Base-by-base conservation (phyloP, 2,797 vertebrate species). In the Galaxias olidus region DNA sequence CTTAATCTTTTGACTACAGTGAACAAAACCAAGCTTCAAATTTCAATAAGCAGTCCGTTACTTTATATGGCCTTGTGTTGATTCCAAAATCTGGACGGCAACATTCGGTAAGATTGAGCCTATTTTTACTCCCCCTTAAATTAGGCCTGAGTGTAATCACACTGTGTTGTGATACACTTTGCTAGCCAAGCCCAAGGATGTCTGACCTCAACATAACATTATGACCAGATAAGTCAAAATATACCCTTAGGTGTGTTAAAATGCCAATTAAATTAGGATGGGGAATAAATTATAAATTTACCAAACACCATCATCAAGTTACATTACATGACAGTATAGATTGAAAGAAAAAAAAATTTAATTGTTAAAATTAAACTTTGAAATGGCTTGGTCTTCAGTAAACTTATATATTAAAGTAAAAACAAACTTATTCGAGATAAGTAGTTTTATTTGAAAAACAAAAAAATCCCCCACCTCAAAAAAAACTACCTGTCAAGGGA, bases 381-480 rank as follows among this genome's bases (percentile, higher is more conserved):
- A 30, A 6, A 30, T 30, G 30, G 6, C 30, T 30, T 30, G 30
- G 30, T 30, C 30, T 30, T 30, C 30, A 30, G 30, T 30, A 30
- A 30, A 30, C 30, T 30, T 30, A 3, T 6, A 30, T 30, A 30
- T 30, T 46, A 20, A 12, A 41, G 30, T 59, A 46, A 44, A 41
- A 6, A 61, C 10, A 41, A 20, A 50, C 44, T 46, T 10, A n/a
- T 8, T 47, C 17, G 14, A 61, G 14, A 9, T 10, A 4, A 30
- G 30, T 41, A 11, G 53, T 41, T 19, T 18, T 55, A 17, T 15
- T 14, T 40, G 43, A 71, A 67, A 63, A 68, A 79, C 65, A 74
- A 71, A 78, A 62, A 56, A 63, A 53, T 71, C 74, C 78, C 77
- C 76, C 62, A 66, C n/a, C n/a, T n/a, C n/a, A n/a, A n/a, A n/a